phyloP scores from a whole-genome alignment of 2,797 vertebrate genomes.

The Lagorchestes hirsutus region DNA sequence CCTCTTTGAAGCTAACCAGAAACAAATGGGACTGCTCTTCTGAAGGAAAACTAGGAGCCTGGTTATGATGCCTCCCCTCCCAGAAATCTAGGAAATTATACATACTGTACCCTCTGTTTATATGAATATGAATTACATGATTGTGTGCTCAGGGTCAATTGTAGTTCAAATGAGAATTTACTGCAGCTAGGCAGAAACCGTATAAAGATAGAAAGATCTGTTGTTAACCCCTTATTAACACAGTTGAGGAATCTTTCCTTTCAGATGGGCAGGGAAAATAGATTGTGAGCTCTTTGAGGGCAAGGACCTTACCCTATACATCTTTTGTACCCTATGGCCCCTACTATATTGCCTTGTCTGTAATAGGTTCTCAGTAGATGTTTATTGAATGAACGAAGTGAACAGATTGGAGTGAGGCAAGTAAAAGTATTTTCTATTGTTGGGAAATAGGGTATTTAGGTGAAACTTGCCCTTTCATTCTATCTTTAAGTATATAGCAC shows the following conservation, averaged over 20 bases:
- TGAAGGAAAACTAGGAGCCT: constrained; percentile 84
- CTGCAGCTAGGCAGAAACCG: constrained; percentile 72
- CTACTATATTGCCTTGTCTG: fast-evolving
- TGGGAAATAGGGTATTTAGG: not conserved
- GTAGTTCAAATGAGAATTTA: constrained; percentile 85
- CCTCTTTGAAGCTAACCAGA: constrained; percentile 84
- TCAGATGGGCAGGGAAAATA: constrained; percentile 11
- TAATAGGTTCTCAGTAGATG: not conserved
- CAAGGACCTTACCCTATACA: not conserved
- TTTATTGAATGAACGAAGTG: not conserved
- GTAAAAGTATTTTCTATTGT: not conserved
- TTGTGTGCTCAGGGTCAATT: constrained; percentile 84
- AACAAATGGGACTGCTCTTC: constrained; percentile 84
- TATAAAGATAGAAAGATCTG: constrained; percentile 41
- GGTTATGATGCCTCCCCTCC: constrained; percentile 83
- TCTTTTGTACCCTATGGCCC: not conserved
- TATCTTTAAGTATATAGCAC: not conserved
- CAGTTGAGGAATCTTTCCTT: not conserved
- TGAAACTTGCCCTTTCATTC: not conserved
- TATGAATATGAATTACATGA: constrained; percentile 87
- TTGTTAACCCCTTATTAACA: constrained; percentile 76
- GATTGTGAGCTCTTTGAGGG: constrained; percentile 11
- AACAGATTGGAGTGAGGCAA: not conserved
- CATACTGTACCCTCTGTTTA: constrained; percentile 86
- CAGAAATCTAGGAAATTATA: constrained; percentile 86